Base-by-base conservation (phyloP, 2,113 vertebrate species). In the Lepisosteus oculatus region DNA sequence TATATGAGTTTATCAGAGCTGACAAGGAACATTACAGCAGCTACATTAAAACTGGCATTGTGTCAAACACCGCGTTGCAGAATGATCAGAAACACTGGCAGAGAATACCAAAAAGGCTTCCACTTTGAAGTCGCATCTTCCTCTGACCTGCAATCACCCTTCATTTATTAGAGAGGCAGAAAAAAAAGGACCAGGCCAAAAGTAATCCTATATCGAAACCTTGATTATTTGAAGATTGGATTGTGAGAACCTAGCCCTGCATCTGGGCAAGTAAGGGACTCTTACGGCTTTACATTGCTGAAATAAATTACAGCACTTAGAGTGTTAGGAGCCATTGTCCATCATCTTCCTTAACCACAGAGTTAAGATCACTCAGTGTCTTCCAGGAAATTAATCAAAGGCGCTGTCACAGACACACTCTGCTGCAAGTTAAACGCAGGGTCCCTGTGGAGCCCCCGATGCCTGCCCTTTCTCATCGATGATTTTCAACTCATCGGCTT, bases 11-110 rank as follows among this genome's bases (percentile, higher is more conserved):
- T 87, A 91, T 91, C 77, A 79, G 80, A 92, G 81, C 79, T 87
- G 89, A 91, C 89, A 92, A 83, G 88, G 84, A 84, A 83, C 87
- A 90, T 90, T 91, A 85, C 80, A 82, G 81, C 80, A 80, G 84
- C 80, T 80, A 82, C 86, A 90, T 90, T 87, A 84, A 79, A 89
- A 88, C 86, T 91, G 89, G 90, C 89, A 89, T 82, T 81, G 83
- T 89, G 88, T 91, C 91, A 92, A 89, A 90, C 85, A 88, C 83
- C 83, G 79, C 81, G 78, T 78, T 85, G 80, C 80, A 85, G 86
- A 89, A 88, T 85, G 85, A 89, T 85, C 83, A 87, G 83, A 74
- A 78, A 82, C 80, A 82, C 74, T 65, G 76, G 77, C 76, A 81
- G 78, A 78, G 85, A 88, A 86, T 84, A 79, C 78, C 84, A 76